Percentiles rank a stretch among this genome's conserved stretches.
Conservation (phyloP, 2,888 invertebrate species). For the Ophioninae sp. region DNA sequence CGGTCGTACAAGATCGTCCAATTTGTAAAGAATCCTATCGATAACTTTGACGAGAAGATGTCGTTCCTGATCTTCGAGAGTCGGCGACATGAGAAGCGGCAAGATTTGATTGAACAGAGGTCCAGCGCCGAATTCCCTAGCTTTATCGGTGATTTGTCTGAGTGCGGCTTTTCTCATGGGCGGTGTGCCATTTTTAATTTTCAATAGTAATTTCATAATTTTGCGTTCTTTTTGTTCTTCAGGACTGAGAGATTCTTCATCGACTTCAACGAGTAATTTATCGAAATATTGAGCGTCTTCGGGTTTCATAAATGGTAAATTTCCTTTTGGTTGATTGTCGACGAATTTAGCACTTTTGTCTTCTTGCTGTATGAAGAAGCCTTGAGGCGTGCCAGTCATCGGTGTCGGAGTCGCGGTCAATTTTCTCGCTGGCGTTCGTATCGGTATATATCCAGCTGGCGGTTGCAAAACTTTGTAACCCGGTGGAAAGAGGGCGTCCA, state of each 20-base stretch:
- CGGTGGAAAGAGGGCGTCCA: conserved; percentile 98
- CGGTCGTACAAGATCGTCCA: conserved; percentile 98
- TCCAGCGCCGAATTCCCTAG: conserved; percentile 98
- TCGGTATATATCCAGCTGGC: conserved; percentile 97
- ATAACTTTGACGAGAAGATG: conserved; percentile 99
- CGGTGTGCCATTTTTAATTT: conserved; percentile 99
- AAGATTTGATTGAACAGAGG: conserved; percentile 99
- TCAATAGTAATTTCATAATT: conserved; percentile 98
- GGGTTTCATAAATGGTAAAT: conserved; percentile 99
- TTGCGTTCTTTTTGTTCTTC: conserved; percentile 99
- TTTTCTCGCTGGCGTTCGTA: conserved; percentile 98
- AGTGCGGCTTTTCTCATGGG: conserved; percentile 99
- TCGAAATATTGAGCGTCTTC: conserved; percentile 99
- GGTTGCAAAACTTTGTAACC: conserved; percentile 98
- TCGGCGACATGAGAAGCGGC: conserved; percentile 99
- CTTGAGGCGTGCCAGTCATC: conserved; percentile 94
- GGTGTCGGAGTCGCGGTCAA: conserved; percentile 99
- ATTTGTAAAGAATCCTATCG: conserved; percentile 98
- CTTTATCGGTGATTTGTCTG: conserved; percentile 99
- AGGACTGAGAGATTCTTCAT: conserved; percentile 96
- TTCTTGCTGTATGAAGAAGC: conserved; percentile 97
- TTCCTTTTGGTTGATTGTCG: conserved; percentile 98
- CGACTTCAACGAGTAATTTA: conserved; percentile 98
- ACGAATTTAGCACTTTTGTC: conserved; percentile 93
- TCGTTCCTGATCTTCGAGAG: conserved; percentile 99